Conservation (phyloP, 2,888 invertebrate species). For the Hermaeophaga mercurialis region DNA sequence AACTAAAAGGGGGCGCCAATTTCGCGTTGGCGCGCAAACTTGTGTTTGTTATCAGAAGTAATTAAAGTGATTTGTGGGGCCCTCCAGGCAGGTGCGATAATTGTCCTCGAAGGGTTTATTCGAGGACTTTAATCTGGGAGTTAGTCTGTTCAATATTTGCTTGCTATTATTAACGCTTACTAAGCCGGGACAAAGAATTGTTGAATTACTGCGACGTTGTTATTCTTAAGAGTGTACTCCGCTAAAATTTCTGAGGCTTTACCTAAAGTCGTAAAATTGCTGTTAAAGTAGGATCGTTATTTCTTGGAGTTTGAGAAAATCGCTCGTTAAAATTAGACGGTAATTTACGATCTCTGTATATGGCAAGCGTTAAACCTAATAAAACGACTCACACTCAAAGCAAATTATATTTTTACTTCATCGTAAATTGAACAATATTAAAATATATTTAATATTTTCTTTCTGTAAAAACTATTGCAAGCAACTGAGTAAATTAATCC, state of each 20-base stretch:
- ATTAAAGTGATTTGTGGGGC: conserved; percentile 53
- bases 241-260: conserved; percentile 10
- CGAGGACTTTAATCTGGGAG: conserved; percentile 16
- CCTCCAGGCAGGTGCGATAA: conserved; percentile 47
- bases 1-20: conserved; percentile 22
- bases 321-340: conserved; percentile 5
- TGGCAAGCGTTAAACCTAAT: background rate
- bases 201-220: conserved; percentile 20
- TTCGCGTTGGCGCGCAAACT: conserved; percentile 15
- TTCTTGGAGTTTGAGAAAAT: conserved; percentile 1
- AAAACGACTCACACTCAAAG: too few species aligned
- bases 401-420: too few species aligned
- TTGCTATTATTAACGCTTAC: conserved; percentile 23
- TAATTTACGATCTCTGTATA: background rate
- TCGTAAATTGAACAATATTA: too few species aligned
- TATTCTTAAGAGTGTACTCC: conserved; percentile 11
- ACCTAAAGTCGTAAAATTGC: conserved; percentile 18
- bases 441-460: too few species aligned
- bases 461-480: too few species aligned
- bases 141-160: conserved; percentile 23
- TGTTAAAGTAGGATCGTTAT: conserved; percentile 9
- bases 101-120: conserved; percentile 45
- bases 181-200: conserved; percentile 20
- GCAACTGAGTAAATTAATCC: too few species aligned
- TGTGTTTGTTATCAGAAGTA: conserved; percentile 45